Conservation (phyloP, 2,113 vertebrate species). For the Hipposideros armiger region DNA sequence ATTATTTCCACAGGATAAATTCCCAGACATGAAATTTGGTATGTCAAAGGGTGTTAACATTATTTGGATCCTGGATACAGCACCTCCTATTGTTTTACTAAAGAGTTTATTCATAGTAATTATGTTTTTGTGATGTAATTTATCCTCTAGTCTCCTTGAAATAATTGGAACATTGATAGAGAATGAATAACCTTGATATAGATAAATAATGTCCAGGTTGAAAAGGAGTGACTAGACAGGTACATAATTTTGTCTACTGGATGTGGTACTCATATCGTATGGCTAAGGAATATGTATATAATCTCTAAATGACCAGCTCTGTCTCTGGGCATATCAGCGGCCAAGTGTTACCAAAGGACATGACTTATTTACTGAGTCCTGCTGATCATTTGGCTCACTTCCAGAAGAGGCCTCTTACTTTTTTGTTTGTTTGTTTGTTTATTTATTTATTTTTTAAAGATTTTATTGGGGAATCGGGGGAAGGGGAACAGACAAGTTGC, state of each 20-base stretch:
- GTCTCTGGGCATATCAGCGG: neutral
- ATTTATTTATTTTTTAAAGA: no score
- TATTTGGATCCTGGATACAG: neutral
- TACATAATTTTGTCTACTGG: neutral
- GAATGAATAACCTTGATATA: neutral
- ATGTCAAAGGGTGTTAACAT: neutral
- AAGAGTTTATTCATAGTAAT: neutral
- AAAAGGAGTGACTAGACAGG: neutral
- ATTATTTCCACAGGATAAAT: neutral
- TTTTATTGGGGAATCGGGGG: no score
- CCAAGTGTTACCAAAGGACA: neutral
- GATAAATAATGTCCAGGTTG: neutral
- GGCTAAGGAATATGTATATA: neutral
- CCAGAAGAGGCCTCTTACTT: neutral
- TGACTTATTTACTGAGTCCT: neutral
- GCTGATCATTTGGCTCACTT: neutral
- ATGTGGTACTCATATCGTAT: neutral
- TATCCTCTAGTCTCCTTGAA: neutral
- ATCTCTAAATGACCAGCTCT: neutral
- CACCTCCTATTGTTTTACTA: neutral
- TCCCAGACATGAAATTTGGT: neutral
- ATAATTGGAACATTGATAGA: constrained; percentile 15
- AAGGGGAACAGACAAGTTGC: no score
- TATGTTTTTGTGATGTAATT: neutral
- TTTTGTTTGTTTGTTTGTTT: no score